These are phyloP conservation scores for Helogale parvula DNA, from an alignment of 2,113 vertebrate genomes.

Conservation along the genomic window DNA sequence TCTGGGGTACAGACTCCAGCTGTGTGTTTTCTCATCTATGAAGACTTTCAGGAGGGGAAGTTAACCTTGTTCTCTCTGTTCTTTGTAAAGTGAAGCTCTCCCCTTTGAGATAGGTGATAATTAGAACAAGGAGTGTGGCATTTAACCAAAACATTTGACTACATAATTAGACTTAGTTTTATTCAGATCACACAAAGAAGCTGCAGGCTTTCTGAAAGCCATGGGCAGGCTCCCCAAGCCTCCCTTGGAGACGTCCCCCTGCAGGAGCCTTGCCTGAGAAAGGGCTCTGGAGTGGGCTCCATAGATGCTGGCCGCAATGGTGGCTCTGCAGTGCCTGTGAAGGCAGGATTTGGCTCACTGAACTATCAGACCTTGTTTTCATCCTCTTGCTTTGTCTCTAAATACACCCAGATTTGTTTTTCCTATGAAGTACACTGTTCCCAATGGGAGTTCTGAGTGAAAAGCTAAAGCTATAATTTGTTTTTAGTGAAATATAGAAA, in stretches of 20 bases:
- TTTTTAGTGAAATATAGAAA: constrained; percentile 31
- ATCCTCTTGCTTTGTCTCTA: constrained; percentile 41
- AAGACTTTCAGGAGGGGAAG: constrained; percentile 60
- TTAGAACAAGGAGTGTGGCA: constrained; percentile 70
- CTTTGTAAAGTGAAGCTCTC: constrained; percentile 54
- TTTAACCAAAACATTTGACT: constrained; percentile 73
- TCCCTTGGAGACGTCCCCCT: background rate
- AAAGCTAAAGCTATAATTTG: constrained; percentile 63
- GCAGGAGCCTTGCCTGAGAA: background rate
- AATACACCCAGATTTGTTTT: background rate
- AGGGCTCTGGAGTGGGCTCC: background rate
- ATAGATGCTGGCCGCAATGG: background rate
- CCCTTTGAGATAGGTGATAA: constrained; percentile 71
- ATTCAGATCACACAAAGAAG: constrained; percentile 40
- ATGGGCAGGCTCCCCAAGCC: background rate
- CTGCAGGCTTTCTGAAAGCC: constrained; percentile 33
- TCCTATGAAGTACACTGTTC: constrained; percentile 12
- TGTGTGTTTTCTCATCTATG: constrained; percentile 73
- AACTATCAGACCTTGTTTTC: constrained; percentile 8
- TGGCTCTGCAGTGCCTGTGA: background rate
- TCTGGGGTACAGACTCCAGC: constrained; percentile 49
- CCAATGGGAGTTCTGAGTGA: constrained; percentile 36
- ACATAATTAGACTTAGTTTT: constrained; percentile 70
- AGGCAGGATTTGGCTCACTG: background rate
- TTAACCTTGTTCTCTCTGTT: constrained; percentile 60